phyloP scores from a whole-genome alignment of 2,113 vertebrate species.

The Aegotheles bennettii region DNA sequence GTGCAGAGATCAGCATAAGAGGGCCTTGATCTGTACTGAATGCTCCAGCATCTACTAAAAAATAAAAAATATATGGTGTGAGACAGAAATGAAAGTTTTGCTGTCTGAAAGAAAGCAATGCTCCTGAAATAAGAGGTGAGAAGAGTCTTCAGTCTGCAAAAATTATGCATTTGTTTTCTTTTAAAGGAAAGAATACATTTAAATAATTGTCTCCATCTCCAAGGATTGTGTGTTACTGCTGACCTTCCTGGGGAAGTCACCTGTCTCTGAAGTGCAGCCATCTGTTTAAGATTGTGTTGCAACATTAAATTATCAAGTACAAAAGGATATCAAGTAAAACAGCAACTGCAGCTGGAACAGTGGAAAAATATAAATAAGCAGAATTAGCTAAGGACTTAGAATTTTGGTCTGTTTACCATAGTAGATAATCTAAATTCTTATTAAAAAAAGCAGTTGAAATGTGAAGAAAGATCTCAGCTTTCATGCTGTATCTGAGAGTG shows the following conservation, averaged over 20 bases:
- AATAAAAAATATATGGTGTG: background rate
- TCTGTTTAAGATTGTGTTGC: background rate
- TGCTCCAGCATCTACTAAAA: background rate
- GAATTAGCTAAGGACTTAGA: background rate
- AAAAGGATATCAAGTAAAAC: background rate
- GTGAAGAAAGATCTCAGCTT: background rate
- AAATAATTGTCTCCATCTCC: background rate
- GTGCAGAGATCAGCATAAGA: background rate
- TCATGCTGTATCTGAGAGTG: background rate
- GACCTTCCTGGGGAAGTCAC: background rate
- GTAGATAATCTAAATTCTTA: background rate
- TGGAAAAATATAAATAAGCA: background rate
- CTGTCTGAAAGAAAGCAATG: background rate
- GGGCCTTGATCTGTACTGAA: background rate
- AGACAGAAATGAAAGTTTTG: background rate
- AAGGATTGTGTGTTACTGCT: background rate
- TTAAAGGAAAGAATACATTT: background rate
- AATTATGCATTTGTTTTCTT: background rate
- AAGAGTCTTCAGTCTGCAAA: background rate
- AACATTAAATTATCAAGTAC: background rate
- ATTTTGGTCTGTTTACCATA: background rate
- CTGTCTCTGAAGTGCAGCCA: background rate
- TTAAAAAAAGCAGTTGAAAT: background rate
- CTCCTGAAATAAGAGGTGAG: background rate
- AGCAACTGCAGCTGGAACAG: background rate